Evolutionary conservation across 2,113 vertebrate species (phyloP).

Genomic region (Marcusenius ussheri): DNA sequence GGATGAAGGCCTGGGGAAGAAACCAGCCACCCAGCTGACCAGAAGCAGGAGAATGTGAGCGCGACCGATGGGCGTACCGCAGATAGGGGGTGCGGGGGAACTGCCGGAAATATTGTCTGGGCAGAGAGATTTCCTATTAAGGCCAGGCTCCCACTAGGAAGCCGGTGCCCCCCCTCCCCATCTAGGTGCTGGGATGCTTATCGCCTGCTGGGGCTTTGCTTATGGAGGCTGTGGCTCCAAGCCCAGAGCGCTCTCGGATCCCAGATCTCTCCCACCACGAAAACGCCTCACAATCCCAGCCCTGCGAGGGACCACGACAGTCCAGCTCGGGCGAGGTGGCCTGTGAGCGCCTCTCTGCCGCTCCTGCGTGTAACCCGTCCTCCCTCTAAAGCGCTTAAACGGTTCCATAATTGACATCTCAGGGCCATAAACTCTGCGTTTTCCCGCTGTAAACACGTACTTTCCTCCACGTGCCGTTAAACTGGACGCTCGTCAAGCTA

Average conservation of each 20-base stretch:
- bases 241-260: not conserved
- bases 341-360: not conserved
- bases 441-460: not conserved
- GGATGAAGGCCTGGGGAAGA: not conserved
- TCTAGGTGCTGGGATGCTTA: not conserved
- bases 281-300: not conserved
- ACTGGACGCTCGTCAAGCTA: not conserved
- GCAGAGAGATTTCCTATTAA: slow-evolving; percentile 21
- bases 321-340: not conserved
- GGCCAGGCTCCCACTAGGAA: not conserved
- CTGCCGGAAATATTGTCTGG: not conserved
- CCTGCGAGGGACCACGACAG: not conserved
- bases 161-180: not conserved
- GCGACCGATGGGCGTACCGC: not conserved
- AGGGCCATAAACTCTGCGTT: not conserved
- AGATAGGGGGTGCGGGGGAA: not conserved
- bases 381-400: not conserved
- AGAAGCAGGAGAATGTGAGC: not conserved
- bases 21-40: not conserved
- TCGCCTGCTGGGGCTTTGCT: not conserved
- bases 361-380: not conserved
- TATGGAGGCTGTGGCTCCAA: not conserved
- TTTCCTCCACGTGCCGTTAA: not conserved
- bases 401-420: not conserved
- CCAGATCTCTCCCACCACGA: not conserved